phyloP scores from a whole-genome alignment of 2,888 invertebrate genomes.

The Diarsia dahlii region DNA sequence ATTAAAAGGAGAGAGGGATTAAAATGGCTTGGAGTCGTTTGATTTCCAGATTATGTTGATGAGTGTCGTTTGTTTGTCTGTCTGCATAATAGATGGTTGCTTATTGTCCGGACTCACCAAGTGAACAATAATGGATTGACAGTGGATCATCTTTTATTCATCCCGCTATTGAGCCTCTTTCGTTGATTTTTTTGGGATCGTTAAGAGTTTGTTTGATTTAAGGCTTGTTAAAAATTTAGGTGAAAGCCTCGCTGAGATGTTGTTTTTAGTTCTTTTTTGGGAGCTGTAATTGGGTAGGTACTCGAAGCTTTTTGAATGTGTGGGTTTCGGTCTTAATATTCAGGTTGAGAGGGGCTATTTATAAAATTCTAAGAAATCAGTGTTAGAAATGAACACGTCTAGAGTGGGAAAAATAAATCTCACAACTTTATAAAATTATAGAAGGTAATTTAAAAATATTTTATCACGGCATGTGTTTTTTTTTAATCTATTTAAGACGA shows the following conservation, averaged over 20 bases:
- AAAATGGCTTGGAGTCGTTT: constrained; percentile 67
- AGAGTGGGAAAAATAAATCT: background rate
- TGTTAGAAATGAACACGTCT: background rate
- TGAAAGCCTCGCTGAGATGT: constrained; percentile 20
- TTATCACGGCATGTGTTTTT: too few relatives aligned
- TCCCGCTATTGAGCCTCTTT: constrained; percentile 34
- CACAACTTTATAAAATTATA: background rate
- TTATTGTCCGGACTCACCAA: constrained; percentile 55
- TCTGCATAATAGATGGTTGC: constrained; percentile 54
- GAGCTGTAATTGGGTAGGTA: constrained; percentile 31
- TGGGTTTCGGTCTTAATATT: background rate
- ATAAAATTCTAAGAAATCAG: background rate
- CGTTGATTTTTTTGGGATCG: constrained; percentile 49
- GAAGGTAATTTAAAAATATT: background rate
- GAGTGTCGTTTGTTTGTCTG: constrained; percentile 59
- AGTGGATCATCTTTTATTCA: constrained; percentile 63
- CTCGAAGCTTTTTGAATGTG: background rate
- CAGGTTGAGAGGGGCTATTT: background rate
- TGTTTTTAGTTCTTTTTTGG: constrained; percentile 16
- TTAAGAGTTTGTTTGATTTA: constrained; percentile 41
- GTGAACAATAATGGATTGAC: constrained; percentile 66
- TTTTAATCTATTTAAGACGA: too few relatives aligned
- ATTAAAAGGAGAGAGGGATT: constrained; percentile 73
- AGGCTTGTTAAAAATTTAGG: constrained; percentile 48
- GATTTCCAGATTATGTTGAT: constrained; percentile 71